Conservation (phyloP, 1,140 invertebrate species). For the Calosoma granatense region DNA sequence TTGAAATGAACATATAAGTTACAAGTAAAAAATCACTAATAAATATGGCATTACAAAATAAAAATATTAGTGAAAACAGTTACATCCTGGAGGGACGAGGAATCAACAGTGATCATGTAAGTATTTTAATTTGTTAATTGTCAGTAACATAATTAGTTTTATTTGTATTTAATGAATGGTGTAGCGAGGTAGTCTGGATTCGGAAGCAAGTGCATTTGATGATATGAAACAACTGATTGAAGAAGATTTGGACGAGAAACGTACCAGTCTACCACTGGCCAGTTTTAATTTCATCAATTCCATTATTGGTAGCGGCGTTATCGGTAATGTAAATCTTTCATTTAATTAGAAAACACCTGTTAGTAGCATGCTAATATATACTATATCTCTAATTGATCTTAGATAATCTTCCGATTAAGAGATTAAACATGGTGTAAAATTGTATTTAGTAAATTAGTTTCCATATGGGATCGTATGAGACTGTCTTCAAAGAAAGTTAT, state of each 20-base stretch:
- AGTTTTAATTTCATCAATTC: constrained; percentile 90
- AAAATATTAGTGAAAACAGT: background rate
- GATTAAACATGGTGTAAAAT: no score
- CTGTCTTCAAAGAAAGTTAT: no score
- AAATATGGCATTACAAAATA: background rate
- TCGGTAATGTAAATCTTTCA: constrained; percentile 48
- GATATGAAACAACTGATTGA: constrained; percentile 45
- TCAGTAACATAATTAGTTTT: background rate
- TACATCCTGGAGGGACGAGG: background rate
- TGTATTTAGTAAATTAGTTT: no score
- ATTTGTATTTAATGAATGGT: background rate
- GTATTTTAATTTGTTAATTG: background rate
- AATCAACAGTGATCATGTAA: background rate
- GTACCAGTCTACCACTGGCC: constrained; percentile 60
- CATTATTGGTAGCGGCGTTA: constrained; percentile 84
- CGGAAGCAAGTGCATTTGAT: constrained; percentile 43
- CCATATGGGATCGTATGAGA: no score
- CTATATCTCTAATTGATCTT: background rate
- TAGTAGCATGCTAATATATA: background rate
- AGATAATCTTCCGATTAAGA: no score
- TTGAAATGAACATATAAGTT: no score
- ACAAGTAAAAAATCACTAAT: no score
- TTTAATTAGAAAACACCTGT: constrained; percentile 9
- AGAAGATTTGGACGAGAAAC: constrained; percentile 41
- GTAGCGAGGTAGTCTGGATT: constrained; percentile 42